Base-by-base conservation (phyloP, 2,113 vertebrate genomes). In the Hyperopisus bebe region DNA sequence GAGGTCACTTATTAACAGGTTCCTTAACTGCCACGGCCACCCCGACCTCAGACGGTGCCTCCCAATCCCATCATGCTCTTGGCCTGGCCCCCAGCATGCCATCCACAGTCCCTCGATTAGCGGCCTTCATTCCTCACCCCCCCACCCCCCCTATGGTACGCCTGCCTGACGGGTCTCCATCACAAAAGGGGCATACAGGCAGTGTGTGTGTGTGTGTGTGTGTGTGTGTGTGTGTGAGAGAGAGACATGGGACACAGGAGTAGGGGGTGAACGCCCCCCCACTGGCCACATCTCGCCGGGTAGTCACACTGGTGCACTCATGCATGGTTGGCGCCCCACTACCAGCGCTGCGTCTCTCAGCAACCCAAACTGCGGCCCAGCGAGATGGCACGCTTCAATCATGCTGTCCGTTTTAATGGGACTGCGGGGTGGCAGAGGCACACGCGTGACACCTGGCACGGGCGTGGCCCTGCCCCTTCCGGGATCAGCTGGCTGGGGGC, bases 1-100 rank as follows among this genome's bases (percentile, higher is more conserved):
- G 92, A 95, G 94, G 95, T 95, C 94, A 94, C 92, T 92, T 94
- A 96, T 96, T 94, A 96, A 92, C 92, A 93, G 92, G 35, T 92
- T 93, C 92, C 88, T 92, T 48, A 91, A 91, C 46, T 9, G 42
- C 92, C 94, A 94, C 93, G 92, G 94, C 92, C 95, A 95, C 92
- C 92, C 47, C 89, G 90, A 93, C 94, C 92, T 90, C 91, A 92
- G 90, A 93, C 93, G 90, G 89, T 90, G 91, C 82, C 89, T 95
- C 92, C 91, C 92, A 44, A 92, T 94, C 92, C 93, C 91, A 86
- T 53, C 24, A 86, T 55, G 85, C 85, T 93, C 94, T 91, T 31
- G 90, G 53, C 80, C 94, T 92, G 90, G 90, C 90, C 90, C 90
- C n/a, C 88, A 74, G 90, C 83, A 88, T 83, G 19, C 89, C 93